These are phyloP conservation scores for Sebastes taczanowskii DNA, from an alignment of 2,797 vertebrate species.

Conservation along the genomic window DNA sequence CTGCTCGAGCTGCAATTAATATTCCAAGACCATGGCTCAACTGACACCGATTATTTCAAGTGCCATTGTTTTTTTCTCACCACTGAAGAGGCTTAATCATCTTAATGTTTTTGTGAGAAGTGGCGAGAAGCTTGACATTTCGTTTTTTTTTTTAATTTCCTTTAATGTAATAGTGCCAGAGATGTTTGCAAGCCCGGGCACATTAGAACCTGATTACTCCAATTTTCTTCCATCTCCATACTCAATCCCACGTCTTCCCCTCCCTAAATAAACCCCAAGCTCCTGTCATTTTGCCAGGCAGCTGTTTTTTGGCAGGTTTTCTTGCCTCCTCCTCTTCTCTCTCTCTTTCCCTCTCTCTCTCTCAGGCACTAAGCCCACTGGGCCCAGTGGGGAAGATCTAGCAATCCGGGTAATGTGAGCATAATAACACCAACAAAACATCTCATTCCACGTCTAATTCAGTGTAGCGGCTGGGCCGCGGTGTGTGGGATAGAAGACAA, in stretches of 20 bases:
- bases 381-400: slow-evolving; percentile 73
- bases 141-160: slow-evolving; percentile 21
- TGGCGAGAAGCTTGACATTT: slow-evolving; percentile 52
- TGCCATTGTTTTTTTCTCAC: slow-evolving; percentile 58
- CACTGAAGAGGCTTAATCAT: slow-evolving; percentile 73
- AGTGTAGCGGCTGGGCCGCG: slow-evolving; percentile 49
- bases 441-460: slow-evolving; percentile 74
- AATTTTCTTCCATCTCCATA: slow-evolving; percentile 57
- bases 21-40: slow-evolving; percentile 61
- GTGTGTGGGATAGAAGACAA: slow-evolving; percentile 66
- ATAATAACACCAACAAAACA: slow-evolving; percentile 78
- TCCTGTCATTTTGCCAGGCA: slow-evolving; percentile 66
- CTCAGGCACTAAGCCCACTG: slow-evolving; percentile 64
- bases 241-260: slow-evolving; percentile 15
- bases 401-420: slow-evolving; percentile 79
- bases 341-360: slow-evolving; percentile 2
- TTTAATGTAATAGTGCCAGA: slow-evolving; percentile 43
- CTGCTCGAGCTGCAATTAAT: slow-evolving; percentile 68
- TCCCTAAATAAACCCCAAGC: slow-evolving; percentile 50
- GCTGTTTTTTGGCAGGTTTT: slow-evolving; percentile 71
- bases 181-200: slow-evolving; percentile 58
- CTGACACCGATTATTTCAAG: slow-evolving; percentile 70
- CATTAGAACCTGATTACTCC: slow-evolving; percentile 65
- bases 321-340: slow-evolving; percentile 9
- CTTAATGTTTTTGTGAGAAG: slow-evolving; percentile 60